Conservation (phyloP, 92 coral and sea anemone genomes). For the Virgularia gustaviana region DNA sequence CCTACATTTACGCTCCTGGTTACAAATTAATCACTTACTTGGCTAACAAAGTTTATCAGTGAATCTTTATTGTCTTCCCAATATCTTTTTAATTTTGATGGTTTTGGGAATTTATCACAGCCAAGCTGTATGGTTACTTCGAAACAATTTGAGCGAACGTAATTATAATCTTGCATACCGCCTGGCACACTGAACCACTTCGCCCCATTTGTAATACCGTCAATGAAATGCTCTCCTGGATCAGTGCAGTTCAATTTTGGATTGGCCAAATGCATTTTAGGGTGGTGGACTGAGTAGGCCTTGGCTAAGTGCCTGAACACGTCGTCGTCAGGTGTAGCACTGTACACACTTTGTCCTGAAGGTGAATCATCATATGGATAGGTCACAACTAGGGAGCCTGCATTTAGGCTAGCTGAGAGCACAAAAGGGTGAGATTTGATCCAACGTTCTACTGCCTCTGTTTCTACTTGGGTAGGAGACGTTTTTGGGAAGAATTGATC, state of each 20-base stretch:
- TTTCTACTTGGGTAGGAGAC: conserved; percentile 84
- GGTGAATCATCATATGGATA: conserved; percentile 98
- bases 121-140: conserved; percentile 92
- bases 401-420: conserved; percentile 84
- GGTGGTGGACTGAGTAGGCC: conserved; percentile 76
- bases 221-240: conserved; percentile 78
- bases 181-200: conserved; percentile 95
- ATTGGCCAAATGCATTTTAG: conserved; percentile 95
- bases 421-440: conserved; percentile 75
- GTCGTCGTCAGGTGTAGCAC: conserved; percentile 99
- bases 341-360: conserved; percentile 93
- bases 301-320: conserved; percentile 89
- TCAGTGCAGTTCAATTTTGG: conserved; percentile 88
- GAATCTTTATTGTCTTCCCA: conserved; percentile 80
- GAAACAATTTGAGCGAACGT: conserved; percentile 89
- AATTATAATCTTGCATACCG: conserved; percentile 98
- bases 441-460: conserved; percentile 81
- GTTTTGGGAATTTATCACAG: conserved; percentile 83
- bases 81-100: conserved; percentile 64
- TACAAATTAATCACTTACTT: too few species aligned
- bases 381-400: conserved; percentile 87
- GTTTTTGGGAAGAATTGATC: conserved; percentile 96
- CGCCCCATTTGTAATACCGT: conserved; percentile 96
- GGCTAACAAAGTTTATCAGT: conserved; percentile 59
- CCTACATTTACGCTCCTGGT: too few species aligned